Evolutionary conservation across 2,797 vertebrate genomes (phyloP).

Genomic region (Leucoraja ocellata): DNA sequence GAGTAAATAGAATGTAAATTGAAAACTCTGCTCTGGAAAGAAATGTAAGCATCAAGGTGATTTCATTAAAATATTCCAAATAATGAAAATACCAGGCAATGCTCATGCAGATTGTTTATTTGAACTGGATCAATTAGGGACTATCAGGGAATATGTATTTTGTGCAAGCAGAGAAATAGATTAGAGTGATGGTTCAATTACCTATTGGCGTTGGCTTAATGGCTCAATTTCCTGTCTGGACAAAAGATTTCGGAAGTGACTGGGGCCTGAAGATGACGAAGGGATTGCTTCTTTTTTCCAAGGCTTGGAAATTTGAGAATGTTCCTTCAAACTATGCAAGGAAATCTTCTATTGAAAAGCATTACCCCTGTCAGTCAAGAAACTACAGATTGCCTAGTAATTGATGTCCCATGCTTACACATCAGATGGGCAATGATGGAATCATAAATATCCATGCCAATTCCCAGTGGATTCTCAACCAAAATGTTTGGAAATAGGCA

Average conservation of each 20-base stretch:
- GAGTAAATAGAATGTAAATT: background rate
- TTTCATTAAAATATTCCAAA: background rate
- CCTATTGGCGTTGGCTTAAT: background rate
- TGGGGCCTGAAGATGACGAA: background rate
- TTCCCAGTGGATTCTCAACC: no score
- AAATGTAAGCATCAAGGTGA: background rate
- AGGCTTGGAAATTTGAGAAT: no score
- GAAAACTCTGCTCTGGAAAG: background rate
- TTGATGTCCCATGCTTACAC: no score
- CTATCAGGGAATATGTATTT: background rate
- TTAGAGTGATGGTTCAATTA: background rate
- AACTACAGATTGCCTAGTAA: no score
- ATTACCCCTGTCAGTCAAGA: no score
- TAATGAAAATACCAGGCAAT: background rate
- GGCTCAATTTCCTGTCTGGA: background rate
- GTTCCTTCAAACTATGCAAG: no score
- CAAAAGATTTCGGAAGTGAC: background rate
- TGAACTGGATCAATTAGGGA: background rate
- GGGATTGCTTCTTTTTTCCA: background rate
- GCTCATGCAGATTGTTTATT: background rate
- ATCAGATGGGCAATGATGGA: no score
- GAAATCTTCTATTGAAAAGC: no score
- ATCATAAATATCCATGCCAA: no score
- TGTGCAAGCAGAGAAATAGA: background rate
- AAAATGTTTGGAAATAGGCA: no score